These are phyloP conservation scores for Eulemur rubriventer DNA, from an alignment of 2,797 vertebrate genomes.

Conservation along the genomic window DNA sequence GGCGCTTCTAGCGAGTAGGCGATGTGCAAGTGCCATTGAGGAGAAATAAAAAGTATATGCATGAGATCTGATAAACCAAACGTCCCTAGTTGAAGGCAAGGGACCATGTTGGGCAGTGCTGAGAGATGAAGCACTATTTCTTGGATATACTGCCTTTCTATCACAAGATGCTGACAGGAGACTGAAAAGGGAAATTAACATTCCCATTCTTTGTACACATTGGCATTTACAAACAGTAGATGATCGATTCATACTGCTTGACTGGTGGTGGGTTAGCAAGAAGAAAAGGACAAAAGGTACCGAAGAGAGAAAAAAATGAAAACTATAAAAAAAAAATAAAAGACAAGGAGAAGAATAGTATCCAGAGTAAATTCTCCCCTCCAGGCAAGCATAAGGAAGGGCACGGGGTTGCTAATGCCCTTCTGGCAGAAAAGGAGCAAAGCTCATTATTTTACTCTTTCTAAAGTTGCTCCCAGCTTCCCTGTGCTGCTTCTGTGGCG, in stretches of 20 bases:
- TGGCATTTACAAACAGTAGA: neutral
- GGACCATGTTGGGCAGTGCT: neutral
- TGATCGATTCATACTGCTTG: neutral
- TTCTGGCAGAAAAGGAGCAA: conserved; percentile 2
- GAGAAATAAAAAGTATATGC: neutral
- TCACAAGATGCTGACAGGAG: neutral
- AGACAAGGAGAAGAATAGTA: neutral
- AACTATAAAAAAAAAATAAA: neutral
- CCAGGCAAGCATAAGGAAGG: neutral
- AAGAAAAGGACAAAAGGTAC: neutral
- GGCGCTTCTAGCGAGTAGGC: rapidly evolving
- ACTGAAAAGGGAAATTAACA: neutral
- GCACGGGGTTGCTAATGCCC: neutral
- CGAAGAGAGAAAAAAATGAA: neutral
- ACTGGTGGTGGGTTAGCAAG: neutral
- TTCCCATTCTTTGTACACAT: neutral
- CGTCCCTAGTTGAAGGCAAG: neutral
- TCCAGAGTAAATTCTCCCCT: neutral
- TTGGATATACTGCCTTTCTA: neutral
- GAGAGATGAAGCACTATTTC: neutral
- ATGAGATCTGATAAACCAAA: neutral
- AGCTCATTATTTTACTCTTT: conserved; percentile 39
- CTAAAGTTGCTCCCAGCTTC: neutral
- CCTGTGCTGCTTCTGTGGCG: neutral
- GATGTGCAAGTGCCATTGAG: no score